Conservation (phyloP, 2,888 invertebrate species). For the Drosophila paranaensis region DNA sequence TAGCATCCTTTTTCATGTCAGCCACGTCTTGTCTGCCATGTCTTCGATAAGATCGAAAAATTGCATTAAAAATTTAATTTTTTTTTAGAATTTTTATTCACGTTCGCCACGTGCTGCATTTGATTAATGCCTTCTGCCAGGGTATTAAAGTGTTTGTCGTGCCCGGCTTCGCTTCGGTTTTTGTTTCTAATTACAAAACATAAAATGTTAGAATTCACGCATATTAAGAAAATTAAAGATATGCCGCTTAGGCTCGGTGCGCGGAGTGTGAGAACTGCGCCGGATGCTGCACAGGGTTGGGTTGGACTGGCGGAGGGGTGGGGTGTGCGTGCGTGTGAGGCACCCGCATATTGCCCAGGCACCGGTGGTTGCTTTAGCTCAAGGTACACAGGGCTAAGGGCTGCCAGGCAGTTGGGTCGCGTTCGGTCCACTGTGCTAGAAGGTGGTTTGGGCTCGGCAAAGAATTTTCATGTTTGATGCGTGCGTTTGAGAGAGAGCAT, state of each 20-base stretch:
- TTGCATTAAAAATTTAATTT: too few species aligned
- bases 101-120: conserved; percentile 6
- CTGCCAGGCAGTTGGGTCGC: not conserved
- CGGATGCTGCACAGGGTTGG: conserved; percentile 69
- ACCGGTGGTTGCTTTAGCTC: conserved; percentile 63
- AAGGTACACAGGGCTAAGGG: conserved; percentile 43
- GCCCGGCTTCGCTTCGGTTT: conserved; percentile 13
- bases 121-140: conserved; percentile 29
- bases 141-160: conserved; percentile 21
- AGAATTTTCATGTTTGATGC: conserved; percentile 72
- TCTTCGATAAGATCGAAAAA: not conserved
- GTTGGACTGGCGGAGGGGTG: conserved; percentile 33
- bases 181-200: conserved; percentile 74
- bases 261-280: conserved; percentile 70
- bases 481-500: conserved; percentile 51
- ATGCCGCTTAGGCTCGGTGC: conserved; percentile 44
- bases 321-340: conserved; percentile 16
- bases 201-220: conserved; percentile 80
- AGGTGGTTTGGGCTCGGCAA: conserved; percentile 12
- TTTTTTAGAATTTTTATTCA: not conserved
- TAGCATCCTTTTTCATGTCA: too few species aligned
- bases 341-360: conserved; percentile 62
- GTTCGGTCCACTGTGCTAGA: not conserved
- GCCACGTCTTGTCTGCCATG: too few species aligned
- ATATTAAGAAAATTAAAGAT: conserved; percentile 82